Base-by-base conservation (phyloP, 1,140 invertebrate species). In the Zaprionus ghesquierei region DNA sequence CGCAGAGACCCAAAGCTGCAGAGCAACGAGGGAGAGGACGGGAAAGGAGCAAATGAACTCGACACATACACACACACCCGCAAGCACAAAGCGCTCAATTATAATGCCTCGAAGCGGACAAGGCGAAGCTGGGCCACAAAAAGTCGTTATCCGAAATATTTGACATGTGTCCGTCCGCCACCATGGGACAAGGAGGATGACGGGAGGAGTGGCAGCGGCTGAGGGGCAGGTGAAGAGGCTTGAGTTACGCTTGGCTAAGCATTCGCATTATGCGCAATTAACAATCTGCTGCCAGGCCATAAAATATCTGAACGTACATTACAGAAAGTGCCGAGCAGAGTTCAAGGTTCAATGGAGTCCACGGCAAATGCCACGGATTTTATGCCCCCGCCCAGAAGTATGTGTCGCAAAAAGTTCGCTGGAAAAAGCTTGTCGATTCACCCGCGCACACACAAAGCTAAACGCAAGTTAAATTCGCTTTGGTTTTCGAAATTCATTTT, bases 131-230 rank as follows among this genome's bases (percentile, higher is more conserved):
- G 27, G 27, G 27, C 41, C 35, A 63, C 73, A 85, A 64, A 79
- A 86, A 82, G 82, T 79, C 82, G 81, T 87, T 87, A 87, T 89
- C 84, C 78, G 61, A 87, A 82, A 82, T 87, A 87, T 87, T 82
- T 87, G 79, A 82, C 79, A 87, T 82, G 69, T 75, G 75, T 71
- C 69, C 72, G 63, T 68, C 55, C 10, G 6, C 10, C 12, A 10
- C 3, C 6, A 0, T 15, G 41, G 12, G 33, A 5, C 3, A 27
- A 49, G 27, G 33, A 12, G 10, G 31, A 13, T 5, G 0, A 8
- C n/a, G n/a, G 31, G 31, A 10, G 10, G 31, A 33, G 29, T 29
- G 29, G 18, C 10, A 50, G 29, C 12, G 49, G 12, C 18, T 29
- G 8, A n/a, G 33, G 61, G 25, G 13, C 12, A 56, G 27, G 54